Evolutionary conservation across 1,140 invertebrate species (phyloP), one percentile per base, ranked within the genome.

Genomic region (Meloidogyne hapla): DNA sequence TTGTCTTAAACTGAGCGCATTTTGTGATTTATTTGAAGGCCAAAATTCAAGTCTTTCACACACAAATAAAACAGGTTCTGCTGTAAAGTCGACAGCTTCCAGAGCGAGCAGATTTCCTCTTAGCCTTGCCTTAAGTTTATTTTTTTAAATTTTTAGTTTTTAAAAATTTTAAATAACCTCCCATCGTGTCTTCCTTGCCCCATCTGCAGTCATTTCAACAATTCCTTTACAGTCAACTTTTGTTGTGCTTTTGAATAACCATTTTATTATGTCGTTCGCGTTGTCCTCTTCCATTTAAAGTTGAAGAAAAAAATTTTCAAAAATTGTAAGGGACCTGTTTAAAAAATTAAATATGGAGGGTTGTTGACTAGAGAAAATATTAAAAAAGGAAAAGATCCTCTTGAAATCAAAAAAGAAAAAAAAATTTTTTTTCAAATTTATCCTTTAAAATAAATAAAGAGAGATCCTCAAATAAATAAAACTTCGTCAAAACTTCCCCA

Each of bases 51-150:
- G 69, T 73, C 69, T 81, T 73, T 83, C 82, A 38, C 81, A 84
- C 8, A 83, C 81, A 38, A 84, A 64, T 23, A 83, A 28, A 38
- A 85, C 25, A 13, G 82, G 83, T 45, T 85, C 82, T n/a, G 74
- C 68, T 2, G 74, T 74, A 40, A 63, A 71, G 42, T 83, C 76
- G 4, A 85, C 25, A 18, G 82, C 80, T 48, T 82, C 76, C 26
- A 83, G 33, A 2, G 74, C 82, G 3, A 83, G 56, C 15, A 83
- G 56, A 77, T 83, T 83, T 23, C 82, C 82, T 33, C 83, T 76
- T 15, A 83, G 70, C 69, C 64, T 82, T 23, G 69, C 82, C 82
- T 85, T n/a, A n/a, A 63, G n/a, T n/a, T n/a, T n/a, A n/a, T n/a
- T n/a, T n/a, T n/a, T n/a, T n/a, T n/a, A 83, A 83, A 77, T 77